Base-by-base conservation (phyloP, 2,888 invertebrate genomes). In the Tortrix viridana region DNA sequence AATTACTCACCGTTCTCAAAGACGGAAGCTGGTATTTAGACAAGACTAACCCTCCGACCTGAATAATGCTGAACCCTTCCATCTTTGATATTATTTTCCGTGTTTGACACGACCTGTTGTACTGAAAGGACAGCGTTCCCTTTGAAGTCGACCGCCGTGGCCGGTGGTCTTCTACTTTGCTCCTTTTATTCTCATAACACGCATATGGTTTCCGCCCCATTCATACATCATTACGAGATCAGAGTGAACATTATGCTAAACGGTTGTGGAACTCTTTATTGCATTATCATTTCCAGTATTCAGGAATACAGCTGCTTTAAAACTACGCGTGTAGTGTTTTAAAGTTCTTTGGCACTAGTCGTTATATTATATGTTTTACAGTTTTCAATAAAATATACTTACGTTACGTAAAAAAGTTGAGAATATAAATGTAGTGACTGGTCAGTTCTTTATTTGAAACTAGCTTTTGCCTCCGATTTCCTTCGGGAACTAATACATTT, bases 101-200 rank as follows among this genome's bases (percentile, higher is more conserved):
- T 53, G 38, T 62, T 58, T 63, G 57, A 63, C 57, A 57, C 63
- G 52, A 41, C 26, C 38, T 52, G 44, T 16, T 52, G 44, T 16
- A 44, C 49, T 49, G 22, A 61, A 57, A 57, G 52, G 65, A 60
- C 46, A 58, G 60, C 32, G 49, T 37, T 22, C 20, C 76, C 87
- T 91, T 91, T 91, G 90, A 91, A 77, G 87, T 87, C 67, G 32
- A 70, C 86, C 84, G 84, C 72, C 86, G 76, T 76, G 76, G 82
- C 81, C 85, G 90, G 89, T 91, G 90, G 90, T 89, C 91, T 74
- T 71, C 75, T 77, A 79, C 79, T 76, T 78, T 81, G 79, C 75
- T 80, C 82, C 80, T 86, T 88, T 87, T 88, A 84, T 81, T 75
- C 74, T 69, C 67, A 68, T 74, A 75, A 70, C 74, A 69, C 77